Evolutionary conservation across 2,113 vertebrate genomes (phyloP).

Genomic region (Motacilla tschutschensis): DNA sequence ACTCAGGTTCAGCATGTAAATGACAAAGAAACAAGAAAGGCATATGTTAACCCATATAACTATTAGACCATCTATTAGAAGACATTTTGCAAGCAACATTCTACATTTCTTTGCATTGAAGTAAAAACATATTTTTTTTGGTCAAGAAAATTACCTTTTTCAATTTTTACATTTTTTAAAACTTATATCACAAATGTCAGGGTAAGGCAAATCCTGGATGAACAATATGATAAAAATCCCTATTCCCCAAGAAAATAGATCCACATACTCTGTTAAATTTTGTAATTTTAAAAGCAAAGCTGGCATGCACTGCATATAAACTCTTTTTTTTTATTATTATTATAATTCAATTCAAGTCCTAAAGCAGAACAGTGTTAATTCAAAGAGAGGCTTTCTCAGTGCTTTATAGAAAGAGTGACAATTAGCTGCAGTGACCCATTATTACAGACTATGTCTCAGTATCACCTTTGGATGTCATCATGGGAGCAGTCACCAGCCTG

Average conservation of each 20-base stretch:
- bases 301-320: constrained; percentile 70
- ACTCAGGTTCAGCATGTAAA: constrained; percentile 47
- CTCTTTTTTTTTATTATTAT: neutral
- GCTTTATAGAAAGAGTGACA: constrained; percentile 63
- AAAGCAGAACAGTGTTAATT: constrained; percentile 71
- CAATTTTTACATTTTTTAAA: constrained; percentile 42
- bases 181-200: constrained; percentile 76
- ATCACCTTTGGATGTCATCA: constrained; percentile 41
- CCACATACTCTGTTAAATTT: constrained; percentile 69
- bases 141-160: constrained; percentile 72
- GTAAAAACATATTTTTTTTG: constrained; percentile 72
- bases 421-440: constrained; percentile 57
- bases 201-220: constrained; percentile 78
- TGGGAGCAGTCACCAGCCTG: constrained; percentile 30
- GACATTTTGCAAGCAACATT: constrained; percentile 70
- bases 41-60: constrained; percentile 45
- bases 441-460: constrained; percentile 34
- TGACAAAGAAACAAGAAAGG: constrained; percentile 65
- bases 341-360: constrained; percentile 47
- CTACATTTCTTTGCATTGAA: constrained; percentile 69
- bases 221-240: constrained; percentile 70
- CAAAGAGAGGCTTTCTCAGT: constrained; percentile 69
- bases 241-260: constrained; percentile 75
- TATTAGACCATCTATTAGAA: constrained; percentile 56
- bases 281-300: constrained; percentile 74